Evolutionary conservation across 2,797 vertebrate species (phyloP).

Genomic region (Gambusia yucatana): DNA sequence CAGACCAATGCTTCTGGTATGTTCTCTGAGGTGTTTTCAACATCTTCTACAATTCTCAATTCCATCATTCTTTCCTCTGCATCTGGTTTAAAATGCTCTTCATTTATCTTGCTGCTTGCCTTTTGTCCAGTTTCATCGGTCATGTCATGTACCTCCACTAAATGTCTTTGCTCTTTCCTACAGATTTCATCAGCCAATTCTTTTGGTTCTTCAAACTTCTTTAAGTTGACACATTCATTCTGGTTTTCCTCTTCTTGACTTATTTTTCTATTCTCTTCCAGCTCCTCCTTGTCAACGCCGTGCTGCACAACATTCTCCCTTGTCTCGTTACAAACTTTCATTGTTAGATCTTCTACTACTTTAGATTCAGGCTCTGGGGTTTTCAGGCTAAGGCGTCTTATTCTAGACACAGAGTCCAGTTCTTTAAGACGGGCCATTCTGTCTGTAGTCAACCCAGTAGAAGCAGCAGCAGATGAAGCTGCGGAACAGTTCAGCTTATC

Average conservation of each 20-base stretch:
- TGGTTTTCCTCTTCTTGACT: conserved; percentile 12
- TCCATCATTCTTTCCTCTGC: conserved; percentile 49
- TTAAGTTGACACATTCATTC: conserved; percentile 22
- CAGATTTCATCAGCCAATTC: conserved; percentile 18
- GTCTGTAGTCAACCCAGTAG: conserved; percentile 66
- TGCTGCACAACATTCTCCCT: conserved; percentile 19
- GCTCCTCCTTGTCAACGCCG: conserved; percentile 10
- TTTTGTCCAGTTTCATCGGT: conserved; percentile 44
- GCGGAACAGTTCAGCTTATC: conserved; percentile 57
- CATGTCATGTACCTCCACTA: conserved; percentile 23
- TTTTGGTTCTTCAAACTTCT: conserved; percentile 29
- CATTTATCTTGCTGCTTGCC: conserved; percentile 40
- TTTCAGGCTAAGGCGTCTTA: conserved; percentile 85
- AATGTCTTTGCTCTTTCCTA: conserved; percentile 24
- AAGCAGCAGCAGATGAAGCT: conserved; percentile 32
- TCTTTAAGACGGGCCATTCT: conserved; percentile 86
- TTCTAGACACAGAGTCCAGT: conserved; percentile 85
- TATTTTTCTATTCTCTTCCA: conserved; percentile 19
- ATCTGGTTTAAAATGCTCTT: conserved; percentile 42
- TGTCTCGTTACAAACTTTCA: conserved; percentile 32
- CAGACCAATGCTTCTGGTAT: conserved; percentile 17
- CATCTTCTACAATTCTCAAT: conserved; percentile 52
- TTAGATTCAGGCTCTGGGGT: conserved; percentile 69
- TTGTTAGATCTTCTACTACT: conserved; percentile 30
- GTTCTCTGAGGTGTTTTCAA: conserved; percentile 32